A percentile compares a stretch with the other conserved stretches of the same genome.
Conservation (phyloP, 2,888 invertebrate genomes). For the Campoplex capitator region DNA sequence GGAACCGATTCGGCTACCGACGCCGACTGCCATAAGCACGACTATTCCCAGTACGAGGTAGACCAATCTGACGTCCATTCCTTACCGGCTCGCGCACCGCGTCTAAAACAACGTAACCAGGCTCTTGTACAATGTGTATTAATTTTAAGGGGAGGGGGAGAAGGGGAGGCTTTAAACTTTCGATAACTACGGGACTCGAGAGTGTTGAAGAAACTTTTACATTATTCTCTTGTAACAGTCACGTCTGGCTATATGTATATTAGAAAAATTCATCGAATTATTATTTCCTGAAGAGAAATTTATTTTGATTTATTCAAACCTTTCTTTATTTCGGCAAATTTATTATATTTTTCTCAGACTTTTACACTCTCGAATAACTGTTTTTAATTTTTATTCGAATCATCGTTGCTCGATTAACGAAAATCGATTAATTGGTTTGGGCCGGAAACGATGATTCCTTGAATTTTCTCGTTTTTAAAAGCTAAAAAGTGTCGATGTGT, state of each 20-base stretch:
- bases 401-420: no score
- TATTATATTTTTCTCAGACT: no score
- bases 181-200: background rate
- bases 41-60: constrained; percentile 78
- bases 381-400: no score
- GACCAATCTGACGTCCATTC: constrained; percentile 81
- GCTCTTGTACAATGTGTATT: background rate
- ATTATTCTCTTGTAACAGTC: background rate
- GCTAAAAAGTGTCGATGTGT: no score
- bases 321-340: no score
- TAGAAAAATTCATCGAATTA: background rate
- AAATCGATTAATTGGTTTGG: no score
- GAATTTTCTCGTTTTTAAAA: no score
- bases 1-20: constrained; percentile 77
- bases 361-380: no score
- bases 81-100: constrained; percentile 69
- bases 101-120: constrained; percentile 67
- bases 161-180: background rate
- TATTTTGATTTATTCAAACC: no score
- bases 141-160: background rate
- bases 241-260: background rate
- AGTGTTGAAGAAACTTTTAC: background rate
- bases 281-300: background rate
- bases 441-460: no score
- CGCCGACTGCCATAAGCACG: constrained; percentile 79